A percentile compares a stretch with the other conserved stretches of the same genome.
phyloP scores from a whole-genome alignment of 1,140 invertebrate species.

The Aphis craccivora region DNA sequence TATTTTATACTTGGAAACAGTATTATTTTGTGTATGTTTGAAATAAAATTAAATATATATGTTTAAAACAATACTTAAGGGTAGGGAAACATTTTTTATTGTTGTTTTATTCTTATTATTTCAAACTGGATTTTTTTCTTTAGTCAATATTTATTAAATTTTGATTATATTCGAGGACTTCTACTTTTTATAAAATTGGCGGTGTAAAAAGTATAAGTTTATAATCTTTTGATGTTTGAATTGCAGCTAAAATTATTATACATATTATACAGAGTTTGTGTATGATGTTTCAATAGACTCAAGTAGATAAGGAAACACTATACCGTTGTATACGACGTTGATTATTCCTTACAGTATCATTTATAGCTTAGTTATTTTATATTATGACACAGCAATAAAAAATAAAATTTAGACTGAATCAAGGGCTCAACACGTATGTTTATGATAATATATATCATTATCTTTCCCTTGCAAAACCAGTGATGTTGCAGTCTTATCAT shows the following conservation, averaged over 20 bases:
- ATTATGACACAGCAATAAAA: neutral
- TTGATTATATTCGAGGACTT: neutral
- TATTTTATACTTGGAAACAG: too few relatives aligned
- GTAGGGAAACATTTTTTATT: neutral
- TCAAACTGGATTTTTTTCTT: neutral
- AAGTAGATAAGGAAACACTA: neutral
- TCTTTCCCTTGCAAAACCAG: neutral
- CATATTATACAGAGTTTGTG: neutral
- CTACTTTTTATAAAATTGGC: neutral
- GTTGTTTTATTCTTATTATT: neutral
- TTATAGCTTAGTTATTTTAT: neutral
- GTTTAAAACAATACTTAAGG: neutral
- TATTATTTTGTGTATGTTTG: too few relatives aligned
- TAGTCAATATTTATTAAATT: neutral
- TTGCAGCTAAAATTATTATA: neutral
- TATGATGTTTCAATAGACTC: neutral
- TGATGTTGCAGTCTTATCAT: neutral
- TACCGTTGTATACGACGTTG: neutral
- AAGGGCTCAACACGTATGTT: neutral
- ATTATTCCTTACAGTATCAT: neutral
- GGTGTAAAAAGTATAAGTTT: neutral
- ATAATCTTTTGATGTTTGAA: neutral
- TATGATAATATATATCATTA: neutral
- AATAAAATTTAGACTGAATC: neutral
- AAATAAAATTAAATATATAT: neutral